These are phyloP conservation scores for Akabosia matsudoensis DNA, from an alignment of 1,140 invertebrate species.

Conservation along the genomic window DNA sequence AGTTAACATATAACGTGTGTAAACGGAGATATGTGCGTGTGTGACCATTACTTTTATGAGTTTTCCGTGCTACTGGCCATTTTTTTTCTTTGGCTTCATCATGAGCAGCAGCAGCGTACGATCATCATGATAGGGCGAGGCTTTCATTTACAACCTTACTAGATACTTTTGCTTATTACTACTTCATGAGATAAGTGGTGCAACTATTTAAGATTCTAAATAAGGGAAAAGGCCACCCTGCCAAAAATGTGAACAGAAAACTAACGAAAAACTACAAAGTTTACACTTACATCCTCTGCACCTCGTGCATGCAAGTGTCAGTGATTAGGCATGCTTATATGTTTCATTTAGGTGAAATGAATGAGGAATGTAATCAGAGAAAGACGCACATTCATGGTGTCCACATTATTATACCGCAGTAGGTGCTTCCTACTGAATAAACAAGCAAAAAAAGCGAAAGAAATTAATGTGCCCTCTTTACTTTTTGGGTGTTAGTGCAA, in stretches of 20 bases:
- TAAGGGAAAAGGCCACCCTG: conserved; percentile 22
- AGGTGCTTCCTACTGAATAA: neutral
- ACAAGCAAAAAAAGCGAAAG: neutral
- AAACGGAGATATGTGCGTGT: neutral
- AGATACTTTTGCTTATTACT: neutral
- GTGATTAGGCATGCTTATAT: conserved; percentile 12
- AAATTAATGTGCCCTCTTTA: neutral
- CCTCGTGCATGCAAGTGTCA: conserved; percentile 20
- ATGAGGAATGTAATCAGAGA: neutral
- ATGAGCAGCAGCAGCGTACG: neutral
- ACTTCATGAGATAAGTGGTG: neutral
- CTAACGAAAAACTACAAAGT: neutral
- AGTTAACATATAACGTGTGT: neutral
- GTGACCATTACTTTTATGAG: conserved; percentile 28
- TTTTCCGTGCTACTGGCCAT: conserved; percentile 28
- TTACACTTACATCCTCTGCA: conserved; percentile 12
- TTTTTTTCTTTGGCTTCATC: neutral
- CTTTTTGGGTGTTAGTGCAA: conserved; percentile 13
- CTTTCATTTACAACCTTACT: neutral
- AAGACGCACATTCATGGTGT: neutral
- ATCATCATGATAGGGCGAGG: conserved; percentile 6
- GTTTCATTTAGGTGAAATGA: neutral
- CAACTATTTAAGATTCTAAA: conserved; percentile 20
- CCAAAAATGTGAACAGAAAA: too few relatives aligned
- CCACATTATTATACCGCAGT: too few relatives aligned